phyloP scores from a whole-genome alignment of 2,113 vertebrate species.

The Sorex fumeus region DNA sequence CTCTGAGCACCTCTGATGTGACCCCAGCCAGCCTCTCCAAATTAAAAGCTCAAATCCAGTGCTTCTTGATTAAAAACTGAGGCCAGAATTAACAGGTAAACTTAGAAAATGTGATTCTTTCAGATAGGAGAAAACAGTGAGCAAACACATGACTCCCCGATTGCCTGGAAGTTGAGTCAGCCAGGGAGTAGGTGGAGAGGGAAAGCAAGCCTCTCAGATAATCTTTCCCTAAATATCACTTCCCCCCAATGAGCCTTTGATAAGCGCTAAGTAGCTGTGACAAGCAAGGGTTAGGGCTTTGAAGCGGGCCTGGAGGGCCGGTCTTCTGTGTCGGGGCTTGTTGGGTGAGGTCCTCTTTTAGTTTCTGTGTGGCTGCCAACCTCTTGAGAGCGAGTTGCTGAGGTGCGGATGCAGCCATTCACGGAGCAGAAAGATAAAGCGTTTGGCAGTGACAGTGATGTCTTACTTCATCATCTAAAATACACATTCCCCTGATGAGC shows the following conservation, averaged over 20 bases:
- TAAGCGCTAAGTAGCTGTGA: conserved; percentile 49
- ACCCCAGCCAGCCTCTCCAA: too few relatives aligned
- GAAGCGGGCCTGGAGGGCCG: conserved; percentile 63
- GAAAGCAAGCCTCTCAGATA: conserved; percentile 54
- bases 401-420: not conserved
- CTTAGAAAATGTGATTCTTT: conserved; percentile 18
- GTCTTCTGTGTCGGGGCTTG: conserved; percentile 59
- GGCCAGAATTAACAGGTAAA: not conserved
- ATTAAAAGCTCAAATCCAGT: too few relatives aligned
- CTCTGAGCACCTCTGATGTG: too few relatives aligned
- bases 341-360: conserved; percentile 52
- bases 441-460: not conserved
- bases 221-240: conserved; percentile 45
- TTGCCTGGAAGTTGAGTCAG: not conserved
- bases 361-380: conserved; percentile 8
- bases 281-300: conserved; percentile 32
- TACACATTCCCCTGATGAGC: not conserved
- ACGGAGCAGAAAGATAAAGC: not conserved
- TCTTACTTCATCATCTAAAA: not conserved
- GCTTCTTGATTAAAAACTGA: not conserved
- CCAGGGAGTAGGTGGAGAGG: conserved; percentile 10
- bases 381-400: not conserved
- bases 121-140: not conserved
- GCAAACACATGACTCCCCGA: not conserved
- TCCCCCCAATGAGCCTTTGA: conserved; percentile 60